Conservation (phyloP, 2,888 invertebrate genomes). For the Tholera decimalis region DNA sequence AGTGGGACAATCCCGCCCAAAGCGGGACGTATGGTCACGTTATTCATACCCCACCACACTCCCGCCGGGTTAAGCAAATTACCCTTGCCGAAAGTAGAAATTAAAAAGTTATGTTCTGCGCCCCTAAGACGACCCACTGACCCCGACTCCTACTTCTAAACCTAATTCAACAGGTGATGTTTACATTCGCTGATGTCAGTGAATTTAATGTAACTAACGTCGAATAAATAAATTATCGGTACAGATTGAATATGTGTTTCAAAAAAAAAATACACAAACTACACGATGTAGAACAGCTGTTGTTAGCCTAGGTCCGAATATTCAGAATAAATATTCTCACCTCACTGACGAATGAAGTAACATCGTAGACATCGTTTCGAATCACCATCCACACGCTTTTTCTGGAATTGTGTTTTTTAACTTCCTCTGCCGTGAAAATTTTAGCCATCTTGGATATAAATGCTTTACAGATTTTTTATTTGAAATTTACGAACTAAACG, state of each 20-base stretch:
- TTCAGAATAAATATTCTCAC: conserved; percentile 83
- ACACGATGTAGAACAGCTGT: background rate
- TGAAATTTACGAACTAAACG: conserved; percentile 43
- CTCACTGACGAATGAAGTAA: conserved; percentile 95
- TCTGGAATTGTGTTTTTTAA: conserved; percentile 92
- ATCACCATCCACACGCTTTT: conserved; percentile 93
- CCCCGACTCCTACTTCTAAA: background rate
- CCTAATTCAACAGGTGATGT: conserved; percentile 46
- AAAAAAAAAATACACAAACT: background rate
- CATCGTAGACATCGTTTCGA: conserved; percentile 95
- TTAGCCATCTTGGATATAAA: conserved; percentile 71
- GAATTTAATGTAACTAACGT: conserved; percentile 3
- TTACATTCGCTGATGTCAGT: too few species aligned
- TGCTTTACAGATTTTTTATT: conserved; percentile 19
- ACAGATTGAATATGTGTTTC: background rate
- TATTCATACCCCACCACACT: too few species aligned
- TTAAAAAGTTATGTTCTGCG: too few species aligned
- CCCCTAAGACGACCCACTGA: too few species aligned
- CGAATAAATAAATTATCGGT: background rate
- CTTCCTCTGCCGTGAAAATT: conserved; percentile 91
- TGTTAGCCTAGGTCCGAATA: background rate
- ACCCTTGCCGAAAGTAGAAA: too few species aligned
- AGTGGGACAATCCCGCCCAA: too few species aligned
- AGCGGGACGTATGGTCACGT: too few species aligned
- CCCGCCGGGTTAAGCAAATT: background rate